A percentile compares a stretch with the other conserved stretches of the same genome.
phyloP scores from a whole-genome alignment of 2,797 vertebrate species.

The Coccyzus lansbergi region DNA sequence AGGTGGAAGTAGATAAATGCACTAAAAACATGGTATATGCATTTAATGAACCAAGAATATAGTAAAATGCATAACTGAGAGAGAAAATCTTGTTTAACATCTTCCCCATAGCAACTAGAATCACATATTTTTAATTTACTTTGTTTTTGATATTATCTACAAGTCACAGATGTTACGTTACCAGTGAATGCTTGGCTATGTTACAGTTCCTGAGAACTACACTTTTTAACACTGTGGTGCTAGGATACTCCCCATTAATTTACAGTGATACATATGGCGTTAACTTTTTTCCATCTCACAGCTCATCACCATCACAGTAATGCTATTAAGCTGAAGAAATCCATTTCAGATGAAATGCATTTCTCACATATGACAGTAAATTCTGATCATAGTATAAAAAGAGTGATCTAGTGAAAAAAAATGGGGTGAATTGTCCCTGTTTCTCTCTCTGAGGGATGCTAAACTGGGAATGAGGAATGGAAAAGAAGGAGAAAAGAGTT shows the following conservation, averaged over 20 bases:
- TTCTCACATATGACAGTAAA: not conserved
- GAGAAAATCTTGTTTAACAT: not conserved
- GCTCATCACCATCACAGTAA: not conserved
- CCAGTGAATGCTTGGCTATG: not conserved
- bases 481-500: not conserved
- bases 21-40: not conserved
- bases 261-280: not conserved
- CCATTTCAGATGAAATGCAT: not conserved
- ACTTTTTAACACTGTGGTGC: not conserved
- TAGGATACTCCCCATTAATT: not conserved
- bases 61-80: not conserved
- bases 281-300: not conserved
- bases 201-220: not conserved
- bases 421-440: not conserved
- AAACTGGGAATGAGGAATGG: not conserved
- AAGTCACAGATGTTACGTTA: not conserved
- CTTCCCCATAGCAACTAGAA: not conserved
- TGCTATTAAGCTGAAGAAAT: not conserved
- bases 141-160: not conserved
- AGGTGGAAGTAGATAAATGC: not conserved
- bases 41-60: not conserved
- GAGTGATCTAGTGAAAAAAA: not conserved
- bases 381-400: not conserved
- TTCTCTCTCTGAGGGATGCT: not conserved
- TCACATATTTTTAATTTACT: not conserved